A percentile compares a stretch with the other conserved stretches of the same genome.
Evolutionary conservation across 2,888 invertebrate species (phyloP).

Genomic region (Lochmaea crataegi): DNA sequence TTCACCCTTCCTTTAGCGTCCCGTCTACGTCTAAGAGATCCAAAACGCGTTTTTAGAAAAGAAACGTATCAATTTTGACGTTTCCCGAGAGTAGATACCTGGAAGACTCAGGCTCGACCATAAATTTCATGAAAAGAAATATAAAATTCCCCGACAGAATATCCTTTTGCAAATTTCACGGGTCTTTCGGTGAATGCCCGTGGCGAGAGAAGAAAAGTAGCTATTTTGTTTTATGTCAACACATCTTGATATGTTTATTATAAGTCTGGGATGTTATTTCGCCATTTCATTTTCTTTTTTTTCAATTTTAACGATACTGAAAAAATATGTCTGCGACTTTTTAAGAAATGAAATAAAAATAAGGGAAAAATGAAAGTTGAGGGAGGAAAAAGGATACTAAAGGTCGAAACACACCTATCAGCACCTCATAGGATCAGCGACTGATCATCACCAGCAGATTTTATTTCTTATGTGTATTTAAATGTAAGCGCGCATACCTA

Average conservation of each 20-base stretch:
- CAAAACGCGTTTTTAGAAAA: neutral
- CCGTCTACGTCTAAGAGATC: neutral
- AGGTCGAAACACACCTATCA: too few species aligned
- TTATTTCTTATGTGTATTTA: too few species aligned
- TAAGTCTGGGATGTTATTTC: neutral
- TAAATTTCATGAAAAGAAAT: conserved; percentile 8
- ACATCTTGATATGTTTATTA: neutral
- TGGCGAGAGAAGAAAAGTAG: neutral
- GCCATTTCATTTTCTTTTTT: neutral
- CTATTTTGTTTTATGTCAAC: conserved; percentile 12
- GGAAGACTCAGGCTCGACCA: neutral
- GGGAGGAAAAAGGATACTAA: too few species aligned
- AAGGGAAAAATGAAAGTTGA: too few species aligned
- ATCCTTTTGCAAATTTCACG: conserved; percentile 8
- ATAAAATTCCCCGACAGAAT: conserved; percentile 6
- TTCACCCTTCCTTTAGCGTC: too few species aligned
- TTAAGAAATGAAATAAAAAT: too few species aligned
- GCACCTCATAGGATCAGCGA: too few species aligned
- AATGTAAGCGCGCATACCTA: too few species aligned
- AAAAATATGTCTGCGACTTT: too few species aligned
- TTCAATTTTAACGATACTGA: too few species aligned
- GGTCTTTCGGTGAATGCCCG: neutral
- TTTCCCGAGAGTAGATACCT: conserved; percentile 12
- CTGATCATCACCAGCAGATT: too few species aligned
- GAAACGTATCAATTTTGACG: neutral